Evolutionary conservation across 1,140 invertebrate genomes (phyloP), one percentile per base, ranked within the genome.

Genomic region (Psilanteris sp.): DNA sequence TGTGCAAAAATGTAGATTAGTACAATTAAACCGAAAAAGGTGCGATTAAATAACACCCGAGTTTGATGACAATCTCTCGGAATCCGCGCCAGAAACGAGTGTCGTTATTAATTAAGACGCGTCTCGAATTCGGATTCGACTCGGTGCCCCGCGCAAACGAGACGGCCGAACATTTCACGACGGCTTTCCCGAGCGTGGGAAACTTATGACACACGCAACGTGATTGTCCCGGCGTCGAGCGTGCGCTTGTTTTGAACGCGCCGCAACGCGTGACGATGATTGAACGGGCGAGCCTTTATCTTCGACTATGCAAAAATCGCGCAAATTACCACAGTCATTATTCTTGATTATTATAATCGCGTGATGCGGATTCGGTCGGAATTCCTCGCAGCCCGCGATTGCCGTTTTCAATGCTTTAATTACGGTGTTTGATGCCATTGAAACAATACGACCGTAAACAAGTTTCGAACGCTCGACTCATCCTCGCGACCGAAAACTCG

Each of bases 161-260:
- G 7, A 16, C 9, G 32, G 8, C 11, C 20, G 22, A 46, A 20
- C 9, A 24, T 41, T 24, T 32, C 27, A 16, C 43, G 29, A 22
- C 18, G 29, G 29, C 18, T 68, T 57, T 59, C 52, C 64, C 70
- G 68, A 80, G 66, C 80, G 80, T 81, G 80, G 73, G 80, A 81
- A 81, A 79, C 62, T 43, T 32, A 39, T 70, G 34, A 74, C 55
- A 55, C 55, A 8, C 27, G 20, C 16, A 4, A 4, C 16, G 13
- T 20, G 44, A 61, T 54, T 61, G 44, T 71, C 44, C 61, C 32
- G 50, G 50, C 32, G 62, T 54, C 37, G 61, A 50, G 24, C 59
- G 26, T 66, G 43, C 34, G 18, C 32, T 43, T 34, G 27, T 52
- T 48, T 54, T 6, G 48, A 57, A 10, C 16, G 22, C 43, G 16